Evolutionary conservation across 2,797 vertebrate species (phyloP).

Genomic region (Xiphorhynchus erythropygius): DNA sequence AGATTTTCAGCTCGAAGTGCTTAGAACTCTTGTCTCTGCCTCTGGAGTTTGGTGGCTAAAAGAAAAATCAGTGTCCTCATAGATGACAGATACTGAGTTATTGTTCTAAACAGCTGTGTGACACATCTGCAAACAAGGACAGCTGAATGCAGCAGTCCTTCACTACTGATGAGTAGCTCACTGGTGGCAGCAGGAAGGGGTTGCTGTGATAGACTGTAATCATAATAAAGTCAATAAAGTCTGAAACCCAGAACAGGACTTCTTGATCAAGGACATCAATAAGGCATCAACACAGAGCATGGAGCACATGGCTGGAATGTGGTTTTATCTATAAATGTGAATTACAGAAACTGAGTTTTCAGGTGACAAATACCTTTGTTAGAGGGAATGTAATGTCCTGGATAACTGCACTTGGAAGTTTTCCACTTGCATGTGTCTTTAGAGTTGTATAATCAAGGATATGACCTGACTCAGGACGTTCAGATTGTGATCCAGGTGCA

Average conservation of each 20-base stretch:
- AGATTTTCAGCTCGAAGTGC: neutral
- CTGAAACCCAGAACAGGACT: neutral
- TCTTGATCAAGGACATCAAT: neutral
- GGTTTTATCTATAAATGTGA: neutral
- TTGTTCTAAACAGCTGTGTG: neutral
- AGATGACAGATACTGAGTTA: neutral
- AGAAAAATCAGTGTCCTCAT: neutral
- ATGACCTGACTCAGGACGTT: neutral
- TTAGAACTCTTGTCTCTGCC: neutral
- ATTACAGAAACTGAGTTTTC: neutral
- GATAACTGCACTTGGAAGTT: neutral
- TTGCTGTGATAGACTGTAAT: neutral
- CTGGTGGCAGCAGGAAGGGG: neutral
- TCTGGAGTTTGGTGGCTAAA: neutral
- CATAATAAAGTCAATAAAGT: neutral
- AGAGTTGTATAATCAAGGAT: neutral
- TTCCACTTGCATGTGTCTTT: neutral
- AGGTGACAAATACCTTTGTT: neutral
- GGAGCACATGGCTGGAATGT: neutral
- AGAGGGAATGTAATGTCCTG: neutral
- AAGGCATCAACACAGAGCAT: rapidly evolving
- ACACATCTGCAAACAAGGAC: neutral
- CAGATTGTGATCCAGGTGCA: neutral
- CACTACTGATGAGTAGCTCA: neutral
- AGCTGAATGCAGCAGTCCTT: neutral